Conservation (phyloP, 2,113 vertebrate genomes). For the Diphyllodes magnificus region DNA sequence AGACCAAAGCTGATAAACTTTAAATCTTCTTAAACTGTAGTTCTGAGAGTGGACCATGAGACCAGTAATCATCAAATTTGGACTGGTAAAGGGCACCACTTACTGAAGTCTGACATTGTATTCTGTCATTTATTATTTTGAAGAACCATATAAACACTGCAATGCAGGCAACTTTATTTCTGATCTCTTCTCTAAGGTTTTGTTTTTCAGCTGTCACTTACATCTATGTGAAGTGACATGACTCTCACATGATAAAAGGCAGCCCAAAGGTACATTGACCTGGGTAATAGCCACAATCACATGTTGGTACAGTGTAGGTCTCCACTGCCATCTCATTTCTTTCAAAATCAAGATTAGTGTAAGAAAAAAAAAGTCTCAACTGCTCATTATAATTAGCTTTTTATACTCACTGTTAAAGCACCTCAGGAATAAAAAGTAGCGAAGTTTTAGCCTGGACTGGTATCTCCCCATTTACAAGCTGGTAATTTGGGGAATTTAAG, state of each 20-base stretch:
- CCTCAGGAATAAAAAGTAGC: neutral
- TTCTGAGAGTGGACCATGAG: neutral
- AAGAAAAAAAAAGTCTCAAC: neutral
- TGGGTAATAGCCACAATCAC: neutral
- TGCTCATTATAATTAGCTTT: neutral
- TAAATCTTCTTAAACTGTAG: neutral
- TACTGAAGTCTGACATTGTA: neutral
- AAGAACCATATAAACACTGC: neutral
- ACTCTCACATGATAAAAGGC: neutral
- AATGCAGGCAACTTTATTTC: neutral
- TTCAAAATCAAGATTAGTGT: neutral
- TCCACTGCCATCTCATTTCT: neutral
- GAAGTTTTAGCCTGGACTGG: neutral
- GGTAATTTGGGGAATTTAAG: neutral
- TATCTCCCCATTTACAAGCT: neutral
- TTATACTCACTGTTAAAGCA: neutral
- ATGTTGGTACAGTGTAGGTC: neutral
- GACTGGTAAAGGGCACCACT: neutral
- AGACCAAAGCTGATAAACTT: neutral
- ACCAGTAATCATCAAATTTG: neutral
- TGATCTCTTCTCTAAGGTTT: neutral
- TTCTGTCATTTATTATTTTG: neutral
- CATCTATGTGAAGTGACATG: neutral
- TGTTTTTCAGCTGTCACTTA: neutral
- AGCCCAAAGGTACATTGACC: neutral